phyloP scores from a whole-genome alignment of 2,113 vertebrate species.

The Tinamus guttatus region DNA sequence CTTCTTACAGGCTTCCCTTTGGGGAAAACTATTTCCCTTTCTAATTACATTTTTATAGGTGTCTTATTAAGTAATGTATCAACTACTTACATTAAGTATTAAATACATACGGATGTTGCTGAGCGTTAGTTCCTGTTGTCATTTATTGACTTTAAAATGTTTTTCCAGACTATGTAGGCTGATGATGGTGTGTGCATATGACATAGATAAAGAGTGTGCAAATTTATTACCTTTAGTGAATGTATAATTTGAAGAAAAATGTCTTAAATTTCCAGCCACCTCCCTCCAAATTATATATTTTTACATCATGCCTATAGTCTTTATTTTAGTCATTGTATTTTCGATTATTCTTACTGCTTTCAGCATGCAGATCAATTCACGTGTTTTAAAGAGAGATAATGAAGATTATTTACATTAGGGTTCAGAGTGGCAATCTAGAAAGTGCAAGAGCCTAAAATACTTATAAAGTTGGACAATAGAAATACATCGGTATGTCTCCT shows the following conservation, averaged over 20 bases:
- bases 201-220: neutral
- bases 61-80: conserved; percentile 13
- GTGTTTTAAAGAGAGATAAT: neutral
- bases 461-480: neutral
- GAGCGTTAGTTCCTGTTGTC: neutral
- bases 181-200: neutral
- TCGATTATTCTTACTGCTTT: neutral
- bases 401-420: neutral
- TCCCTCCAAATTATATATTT: conserved; percentile 30
- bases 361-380: neutral
- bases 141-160: conserved; percentile 16
- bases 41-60: neutral
- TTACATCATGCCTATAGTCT: conserved; percentile 5
- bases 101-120: neutral
- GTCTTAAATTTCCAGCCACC: neutral
- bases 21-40: neutral
- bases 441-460: neutral
- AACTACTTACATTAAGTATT: conserved; percentile 3
- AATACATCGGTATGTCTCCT: neutral
- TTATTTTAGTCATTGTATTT: neutral
- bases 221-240: neutral
- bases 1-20: conserved; percentile 2
- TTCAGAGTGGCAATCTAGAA: neutral
- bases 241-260: conserved; percentile 5
- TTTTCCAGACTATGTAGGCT: conserved; percentile 31